These are phyloP conservation scores for Takifugu ocellatus DNA, from an alignment of 2,797 vertebrate genomes.

Conservation along the genomic window DNA sequence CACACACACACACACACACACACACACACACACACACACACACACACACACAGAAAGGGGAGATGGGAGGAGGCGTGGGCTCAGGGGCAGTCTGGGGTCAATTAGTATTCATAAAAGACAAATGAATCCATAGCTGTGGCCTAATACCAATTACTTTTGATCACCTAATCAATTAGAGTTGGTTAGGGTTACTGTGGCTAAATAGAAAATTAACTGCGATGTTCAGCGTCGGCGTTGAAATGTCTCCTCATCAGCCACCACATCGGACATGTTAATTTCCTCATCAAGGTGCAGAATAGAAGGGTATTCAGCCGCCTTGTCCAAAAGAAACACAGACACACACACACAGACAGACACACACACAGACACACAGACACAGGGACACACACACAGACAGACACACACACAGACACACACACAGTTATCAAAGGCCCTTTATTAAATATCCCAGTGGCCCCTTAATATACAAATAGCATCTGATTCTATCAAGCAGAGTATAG, in stretches of 20 bases:
- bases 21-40: conserved; percentile 2
- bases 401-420: conserved; percentile 32
- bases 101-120: conserved; percentile 77
- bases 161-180: conserved; percentile 78
- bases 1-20: conserved; percentile 37
- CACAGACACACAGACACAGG: conserved; percentile 31
- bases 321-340: conserved; percentile 24
- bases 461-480: conserved; percentile 79
- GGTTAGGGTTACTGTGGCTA: conserved; percentile 72
- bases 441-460: conserved; percentile 70
- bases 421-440: conserved; percentile 69
- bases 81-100: conserved; percentile 65
- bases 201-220: conserved; percentile 73
- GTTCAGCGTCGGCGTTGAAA: conserved; percentile 56
- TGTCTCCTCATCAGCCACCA: conserved; percentile 68
- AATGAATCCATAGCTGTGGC: conserved; percentile 70
- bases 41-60: background rate
- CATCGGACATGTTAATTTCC: conserved; percentile 71
- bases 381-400: conserved; percentile 27
- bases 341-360: conserved; percentile 26
- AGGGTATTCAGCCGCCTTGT: conserved; percentile 39
- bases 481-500: conserved; percentile 61
- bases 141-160: conserved; percentile 77
- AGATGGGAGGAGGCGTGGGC: conserved; percentile 37
- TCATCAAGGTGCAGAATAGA: conserved; percentile 69